These are phyloP conservation scores for Menidia menidia DNA, from an alignment of 2,797 vertebrate genomes.

Conservation along the genomic window DNA sequence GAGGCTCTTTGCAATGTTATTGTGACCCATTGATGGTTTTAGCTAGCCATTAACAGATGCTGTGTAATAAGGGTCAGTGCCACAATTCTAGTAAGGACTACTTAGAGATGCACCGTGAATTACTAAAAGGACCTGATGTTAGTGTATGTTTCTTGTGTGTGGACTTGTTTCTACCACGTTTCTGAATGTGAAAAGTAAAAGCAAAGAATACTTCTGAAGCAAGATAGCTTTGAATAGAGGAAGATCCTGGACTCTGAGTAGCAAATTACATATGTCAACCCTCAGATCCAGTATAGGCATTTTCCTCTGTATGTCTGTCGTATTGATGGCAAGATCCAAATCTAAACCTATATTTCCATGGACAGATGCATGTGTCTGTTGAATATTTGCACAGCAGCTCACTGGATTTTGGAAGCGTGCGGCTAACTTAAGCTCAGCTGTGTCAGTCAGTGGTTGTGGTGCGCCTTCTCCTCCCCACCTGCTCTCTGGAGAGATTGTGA, in stretches of 20 bases:
- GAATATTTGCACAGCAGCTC: background rate
- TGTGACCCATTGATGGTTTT: conserved; percentile 57
- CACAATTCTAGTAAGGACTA: conserved; percentile 39
- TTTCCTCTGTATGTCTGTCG: background rate
- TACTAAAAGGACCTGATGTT: conserved; percentile 7
- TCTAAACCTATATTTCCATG: background rate
- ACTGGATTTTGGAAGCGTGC: background rate
- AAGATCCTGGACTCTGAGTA: background rate
- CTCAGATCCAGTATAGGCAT: background rate
- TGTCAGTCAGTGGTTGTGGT: no score
- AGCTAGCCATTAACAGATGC: conserved; percentile 38
- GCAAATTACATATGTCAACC: background rate
- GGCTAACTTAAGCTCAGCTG: no score
- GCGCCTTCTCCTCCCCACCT: no score
- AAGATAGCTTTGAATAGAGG: background rate
- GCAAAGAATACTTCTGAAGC: background rate
- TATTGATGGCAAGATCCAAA: background rate
- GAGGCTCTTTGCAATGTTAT: conserved; percentile 38
- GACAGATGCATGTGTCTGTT: background rate
- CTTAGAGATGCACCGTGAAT: conserved; percentile 26
- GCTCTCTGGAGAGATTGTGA: no score
- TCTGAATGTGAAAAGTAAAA: background rate
- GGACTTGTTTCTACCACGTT: background rate
- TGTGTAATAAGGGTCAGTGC: conserved; percentile 32
- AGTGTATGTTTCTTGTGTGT: background rate